Base-by-base conservation (phyloP, 2,113 vertebrate species). In the Chamaetylas fuelleborni region DNA sequence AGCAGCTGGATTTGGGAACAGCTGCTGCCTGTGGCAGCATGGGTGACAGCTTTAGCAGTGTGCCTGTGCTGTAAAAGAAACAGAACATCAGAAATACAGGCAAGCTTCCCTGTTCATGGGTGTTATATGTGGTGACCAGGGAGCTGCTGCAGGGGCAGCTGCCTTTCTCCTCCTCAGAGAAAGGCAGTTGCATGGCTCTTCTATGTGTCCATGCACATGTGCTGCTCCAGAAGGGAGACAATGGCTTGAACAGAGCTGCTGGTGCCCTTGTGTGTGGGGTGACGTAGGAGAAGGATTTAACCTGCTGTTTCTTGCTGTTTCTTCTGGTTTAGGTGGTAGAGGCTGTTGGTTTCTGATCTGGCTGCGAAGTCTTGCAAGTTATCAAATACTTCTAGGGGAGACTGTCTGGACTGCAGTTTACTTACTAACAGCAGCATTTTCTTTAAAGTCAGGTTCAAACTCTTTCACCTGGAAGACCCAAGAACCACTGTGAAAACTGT, bases 1-100 rank as follows among this genome's bases (percentile, higher is more conserved):
- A 94, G 72, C 94, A 91, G 81, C 64, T 94, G 95, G 72, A 40
- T 43, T 38, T 0, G 0, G 72, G 81, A 89, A 64, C 81, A 93
- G 57, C 28, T 91, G 91, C 53, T 2, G 5, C 9, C 28, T 19
- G 28, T 28, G 77, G 28, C 66, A 65, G 34, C 20, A 19, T 2
- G 20, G 31, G 51, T 24, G 50, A 31, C 40, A 36, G 60, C 10
- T 79, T 47, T 23, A 88, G 74, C 83, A 38, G 36, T 3, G 19
- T 8, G 19, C 20, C 33, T 18, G 18, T 34, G 40, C 81, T 74
- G 2, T 33, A 22, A 58, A 54, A 80, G 81, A 36, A 65, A 29
- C 11, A 11, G 5, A 67, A 33, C 19, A 4, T 14, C 2, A 51
- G 76, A 71, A 72, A 34, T 10, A 36, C 29, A n/a, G 0, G 1